phyloP scores from a whole-genome alignment of 1,140 invertebrate genomes.

The Sycophaga agraensis region DNA sequence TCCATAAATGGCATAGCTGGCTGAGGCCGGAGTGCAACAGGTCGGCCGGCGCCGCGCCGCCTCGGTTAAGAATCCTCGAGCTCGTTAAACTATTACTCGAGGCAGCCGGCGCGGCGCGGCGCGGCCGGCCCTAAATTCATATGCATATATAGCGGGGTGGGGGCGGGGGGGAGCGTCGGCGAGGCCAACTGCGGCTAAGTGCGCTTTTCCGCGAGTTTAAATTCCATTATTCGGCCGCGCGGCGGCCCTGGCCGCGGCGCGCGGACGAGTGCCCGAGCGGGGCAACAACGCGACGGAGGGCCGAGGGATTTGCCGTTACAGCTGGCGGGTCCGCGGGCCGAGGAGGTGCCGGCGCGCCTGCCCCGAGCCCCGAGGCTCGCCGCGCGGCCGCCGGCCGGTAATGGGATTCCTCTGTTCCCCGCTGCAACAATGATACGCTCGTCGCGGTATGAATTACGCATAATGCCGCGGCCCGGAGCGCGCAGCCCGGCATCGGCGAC shows the following conservation, averaged over 20 bases:
- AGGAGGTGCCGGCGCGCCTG: too few relatives aligned
- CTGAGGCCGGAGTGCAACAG: conserved; percentile 34
- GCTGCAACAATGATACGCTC: conserved; percentile 50
- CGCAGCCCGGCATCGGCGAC: background rate
- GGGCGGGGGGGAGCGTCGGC: background rate
- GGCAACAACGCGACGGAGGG: too few relatives aligned
- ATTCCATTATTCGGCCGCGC: conserved; percentile 38
- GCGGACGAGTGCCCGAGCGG: background rate
- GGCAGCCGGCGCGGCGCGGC: conserved; percentile 7
- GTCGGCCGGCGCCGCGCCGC: too few relatives aligned
- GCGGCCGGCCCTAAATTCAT: too few relatives aligned
- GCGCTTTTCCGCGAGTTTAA: conserved; percentile 36
- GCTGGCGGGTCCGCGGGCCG: too few relatives aligned
- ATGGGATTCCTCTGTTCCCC: conserved; percentile 55
- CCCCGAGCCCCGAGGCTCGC: too few relatives aligned
- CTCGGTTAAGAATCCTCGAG: conserved; percentile 43
- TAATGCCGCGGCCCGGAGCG: conserved; percentile 28
- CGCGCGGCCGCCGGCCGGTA: conserved; percentile 45
- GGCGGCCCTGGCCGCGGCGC: too few relatives aligned
- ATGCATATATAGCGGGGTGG: background rate
- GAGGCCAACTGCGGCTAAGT: conserved; percentile 31
- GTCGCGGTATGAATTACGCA: conserved; percentile 53
- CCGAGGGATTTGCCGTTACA: too few relatives aligned
- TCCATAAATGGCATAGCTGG: conserved; percentile 40
- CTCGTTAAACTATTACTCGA: conserved; percentile 48